Evolutionary conservation across 2,888 invertebrate genomes (phyloP), one percentile per base, ranked within the genome.

Genomic region (Clepsis dumicolana): DNA sequence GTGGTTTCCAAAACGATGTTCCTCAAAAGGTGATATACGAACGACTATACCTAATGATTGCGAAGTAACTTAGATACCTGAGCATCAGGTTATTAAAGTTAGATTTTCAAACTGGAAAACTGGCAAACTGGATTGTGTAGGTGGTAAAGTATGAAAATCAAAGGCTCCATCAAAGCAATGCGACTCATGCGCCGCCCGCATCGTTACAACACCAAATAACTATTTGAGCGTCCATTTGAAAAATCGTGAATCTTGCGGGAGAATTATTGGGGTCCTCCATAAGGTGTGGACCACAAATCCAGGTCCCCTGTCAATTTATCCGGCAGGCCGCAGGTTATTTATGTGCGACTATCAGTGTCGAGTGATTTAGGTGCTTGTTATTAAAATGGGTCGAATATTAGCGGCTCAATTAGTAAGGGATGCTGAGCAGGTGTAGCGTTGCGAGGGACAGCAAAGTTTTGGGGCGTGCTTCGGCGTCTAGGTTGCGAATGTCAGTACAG

Each of bases 241-340:
- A 68, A 68, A 64, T 64, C 68, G 68, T 68, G 68, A 64, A 68
- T 68, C 68, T 64, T 64, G 59, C 68, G 27, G 25, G 52, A 68
- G 68, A 68, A 64, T 64, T 68, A 68, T 68, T 64, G 57, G 68
- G 68, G 68, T 64, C 64, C 32, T 68, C 68, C 68, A 64, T 59
- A 64, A 68, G 68, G 68, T 68, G 68, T 68, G 68, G 68, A 68
- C 68, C 68, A 68, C 68, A 68, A 68, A 68, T 64, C 64, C 68
- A 68, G 59, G 68, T 57, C 68, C 68, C 68, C 64, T 68, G 68
- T 68, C 68, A 68, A 68, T 68, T 68, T 68, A 68, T 64, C 68
- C 64, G 63, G 50, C 50, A 59, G 59, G 52, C 41, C 63, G 59
- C 57, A 57, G 59, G 63, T 63, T 68, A 68, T 68, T 68, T 68